Percentiles rank a stretch among this genome's conserved stretches.
phyloP scores from a whole-genome alignment of 2,113 vertebrate species.

The Axis porcinus region DNA sequence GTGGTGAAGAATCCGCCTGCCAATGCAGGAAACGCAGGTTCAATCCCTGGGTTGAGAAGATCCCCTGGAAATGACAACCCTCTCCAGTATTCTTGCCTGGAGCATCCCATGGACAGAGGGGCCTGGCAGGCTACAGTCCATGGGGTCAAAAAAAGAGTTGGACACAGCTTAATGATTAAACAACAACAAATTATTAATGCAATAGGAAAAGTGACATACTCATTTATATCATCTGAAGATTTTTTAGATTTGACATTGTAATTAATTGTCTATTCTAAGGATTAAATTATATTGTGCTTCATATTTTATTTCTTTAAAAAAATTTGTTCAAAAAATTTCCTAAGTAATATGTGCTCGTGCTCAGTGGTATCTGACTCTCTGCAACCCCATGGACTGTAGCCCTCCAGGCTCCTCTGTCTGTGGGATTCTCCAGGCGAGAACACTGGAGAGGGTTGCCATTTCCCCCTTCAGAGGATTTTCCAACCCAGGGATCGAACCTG shows the following conservation, averaged over 20 bases:
- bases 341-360: background rate
- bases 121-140: fast-evolving
- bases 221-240: background rate
- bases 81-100: background rate
- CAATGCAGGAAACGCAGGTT: no score
- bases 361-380: no score
- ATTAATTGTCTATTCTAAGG: background rate
- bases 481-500: no score
- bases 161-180: no score
- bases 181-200: background rate
- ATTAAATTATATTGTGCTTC: background rate
- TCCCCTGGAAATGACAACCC: background rate
- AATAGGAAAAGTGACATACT: conserved; percentile 14
- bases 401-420: no score
- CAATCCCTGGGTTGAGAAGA: no score
- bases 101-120: background rate
- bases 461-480: no score
- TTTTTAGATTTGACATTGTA: conserved; percentile 27
- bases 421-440: no score
- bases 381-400: no score
- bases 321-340: background rate
- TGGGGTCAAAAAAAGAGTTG: background rate
- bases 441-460: no score
- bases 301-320: conserved; percentile 21
- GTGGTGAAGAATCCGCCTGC: no score